phyloP scores from a whole-genome alignment of 2,797 vertebrate species.

The Coregonus ussuriensis region DNA sequence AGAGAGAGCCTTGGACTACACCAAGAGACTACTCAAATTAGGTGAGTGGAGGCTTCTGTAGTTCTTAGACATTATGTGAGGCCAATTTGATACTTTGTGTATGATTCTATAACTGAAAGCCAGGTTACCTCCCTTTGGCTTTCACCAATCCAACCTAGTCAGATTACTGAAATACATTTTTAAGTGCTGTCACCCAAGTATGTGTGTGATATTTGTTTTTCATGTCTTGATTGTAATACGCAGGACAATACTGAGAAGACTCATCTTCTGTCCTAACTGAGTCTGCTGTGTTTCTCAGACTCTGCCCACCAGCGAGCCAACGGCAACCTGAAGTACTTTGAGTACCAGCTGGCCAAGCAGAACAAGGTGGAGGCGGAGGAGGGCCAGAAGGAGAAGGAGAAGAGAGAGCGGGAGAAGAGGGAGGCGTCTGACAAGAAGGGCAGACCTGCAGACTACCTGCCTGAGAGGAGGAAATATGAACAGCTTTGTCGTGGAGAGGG shows the following conservation, averaged over 20 bases:
- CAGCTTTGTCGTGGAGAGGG: constrained; percentile 92
- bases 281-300: constrained; percentile 70
- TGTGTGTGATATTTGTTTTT: too few relatives aligned
- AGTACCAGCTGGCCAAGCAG: constrained; percentile 89
- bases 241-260: not conserved
- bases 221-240: not conserved
- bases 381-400: constrained; percentile 54
- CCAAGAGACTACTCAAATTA: constrained; percentile 80
- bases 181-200: too few relatives aligned
- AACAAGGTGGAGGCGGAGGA: constrained; percentile 70
- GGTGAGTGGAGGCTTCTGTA: constrained; percentile 47
- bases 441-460: constrained; percentile 74
- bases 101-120: too few relatives aligned
- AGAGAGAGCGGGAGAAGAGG: constrained; percentile 62
- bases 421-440: constrained; percentile 30
- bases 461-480: constrained; percentile 90
- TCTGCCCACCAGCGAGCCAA: constrained; percentile 90
- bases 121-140: too few relatives aligned
- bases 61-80: too few relatives aligned
- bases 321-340: constrained; percentile 93
- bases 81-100: too few relatives aligned
- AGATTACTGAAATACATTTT: too few relatives aligned
- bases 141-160: too few relatives aligned
- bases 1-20: constrained; percentile 83
- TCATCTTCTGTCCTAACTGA: not conserved